Evolutionary conservation across 1,140 invertebrate genomes (phyloP), one percentile per base, ranked within the genome.

Genomic region (Drosophila sucinea): DNA sequence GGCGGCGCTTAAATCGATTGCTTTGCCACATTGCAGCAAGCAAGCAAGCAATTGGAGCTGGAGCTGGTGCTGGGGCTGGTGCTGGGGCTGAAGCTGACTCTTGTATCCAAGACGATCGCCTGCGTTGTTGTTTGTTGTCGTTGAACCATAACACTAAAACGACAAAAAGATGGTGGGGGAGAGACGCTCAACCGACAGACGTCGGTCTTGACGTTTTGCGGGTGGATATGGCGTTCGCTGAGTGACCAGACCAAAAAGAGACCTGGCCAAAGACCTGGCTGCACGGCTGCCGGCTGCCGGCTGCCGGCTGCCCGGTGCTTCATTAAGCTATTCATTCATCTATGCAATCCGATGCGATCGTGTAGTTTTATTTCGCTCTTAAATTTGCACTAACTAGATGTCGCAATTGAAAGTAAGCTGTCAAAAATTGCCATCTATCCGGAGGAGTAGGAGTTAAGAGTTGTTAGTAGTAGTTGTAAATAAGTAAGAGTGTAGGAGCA

Each of bases 361-460:
- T 83, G 79, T 89, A 74, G 83, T 83, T 87, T 87, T 87, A 87
- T 87, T 87, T 87, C 67, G 56, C 76, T 89, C 83, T 89, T 87
- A 73, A 87, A 89, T 89, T 79, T 83, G 84, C 83, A 70, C 83
- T 87, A 87, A 87, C 83, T 87, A 87, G 83, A 83, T 89, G 79
- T 89, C 79, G 83, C 83, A 87, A 87, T 83, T 89, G 83, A 87
- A 87, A 87, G 83, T 87, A 73, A 87, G 83, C 83, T 87, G 83
- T 87, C 84, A 87, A 77, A 87, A 83, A 79, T 75, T 67, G 44
- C 78, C 66, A 60, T 44, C 60, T 33, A 55, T 25, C 35, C 40
- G 47, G 41, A 47, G 62, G 65, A 56, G 64, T 55, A 63, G 40
- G 10, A 25, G 29, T 41, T 25, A 11, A 10, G 35, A 11, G 10